Conservation (phyloP, 2,888 invertebrate species). For the Callimorpha dominula region DNA sequence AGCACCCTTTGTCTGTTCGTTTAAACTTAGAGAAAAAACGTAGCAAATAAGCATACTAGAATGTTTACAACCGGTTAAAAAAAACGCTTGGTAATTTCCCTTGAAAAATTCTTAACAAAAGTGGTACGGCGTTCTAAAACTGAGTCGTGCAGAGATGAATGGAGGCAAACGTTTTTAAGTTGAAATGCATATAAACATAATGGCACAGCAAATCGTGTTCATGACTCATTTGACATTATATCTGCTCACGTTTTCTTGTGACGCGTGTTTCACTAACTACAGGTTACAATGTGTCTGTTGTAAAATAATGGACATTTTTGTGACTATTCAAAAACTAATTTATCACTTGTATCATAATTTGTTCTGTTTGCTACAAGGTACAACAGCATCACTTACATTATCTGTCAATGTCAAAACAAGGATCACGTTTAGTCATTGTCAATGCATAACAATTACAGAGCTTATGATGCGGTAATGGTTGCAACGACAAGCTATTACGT, state of each 20-base stretch:
- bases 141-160: constrained; percentile 1
- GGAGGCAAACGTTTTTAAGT: constrained; percentile 8
- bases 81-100: background rate
- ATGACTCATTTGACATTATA: constrained; percentile 46
- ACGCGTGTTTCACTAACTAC: constrained; percentile 24
- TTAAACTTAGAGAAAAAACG: background rate
- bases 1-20: background rate
- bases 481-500: too few species aligned
- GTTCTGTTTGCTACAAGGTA: background rate
- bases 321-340: background rate
- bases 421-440: background rate
- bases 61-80: too few species aligned
- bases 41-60: too few species aligned
- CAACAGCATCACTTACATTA: too few species aligned
- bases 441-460: too few species aligned
- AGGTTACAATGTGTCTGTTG: background rate
- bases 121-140: background rate
- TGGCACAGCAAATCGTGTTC: constrained; percentile 26
- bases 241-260: constrained; percentile 38
- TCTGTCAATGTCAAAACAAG: background rate
- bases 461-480: too few species aligned
- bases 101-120: background rate
- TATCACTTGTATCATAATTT: background rate
- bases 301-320: background rate
- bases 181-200: constrained; percentile 11